These are phyloP conservation scores for Tinea pellionella DNA, from an alignment of 2,888 invertebrate species.

Conservation along the genomic window DNA sequence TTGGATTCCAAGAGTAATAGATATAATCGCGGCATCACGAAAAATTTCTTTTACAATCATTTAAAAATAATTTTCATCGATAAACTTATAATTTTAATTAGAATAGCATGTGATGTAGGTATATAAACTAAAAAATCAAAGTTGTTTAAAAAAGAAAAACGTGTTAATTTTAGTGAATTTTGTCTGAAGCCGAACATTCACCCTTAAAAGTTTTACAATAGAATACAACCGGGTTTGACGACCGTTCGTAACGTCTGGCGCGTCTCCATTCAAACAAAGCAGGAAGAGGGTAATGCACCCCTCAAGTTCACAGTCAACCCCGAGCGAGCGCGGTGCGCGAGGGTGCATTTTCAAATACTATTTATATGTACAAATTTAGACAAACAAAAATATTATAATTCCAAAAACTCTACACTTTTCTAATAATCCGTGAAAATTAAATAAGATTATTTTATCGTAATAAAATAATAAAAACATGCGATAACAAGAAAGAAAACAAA, in stretches of 20 bases:
- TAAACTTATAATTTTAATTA: background rate
- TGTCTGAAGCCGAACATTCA: too few relatives aligned
- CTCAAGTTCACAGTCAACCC: constrained; percentile 57
- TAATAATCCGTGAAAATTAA: background rate
- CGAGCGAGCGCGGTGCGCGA: constrained; percentile 24
- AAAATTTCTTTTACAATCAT: background rate
- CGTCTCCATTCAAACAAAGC: constrained; percentile 16
- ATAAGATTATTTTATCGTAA: background rate
- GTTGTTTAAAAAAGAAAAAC: too few relatives aligned
- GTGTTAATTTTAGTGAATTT: too few relatives aligned
- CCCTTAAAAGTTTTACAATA: too few relatives aligned
- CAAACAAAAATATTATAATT: background rate
- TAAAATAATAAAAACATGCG: background rate
- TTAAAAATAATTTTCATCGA: background rate
- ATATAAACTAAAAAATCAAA: too few relatives aligned
- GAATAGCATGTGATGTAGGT: background rate
- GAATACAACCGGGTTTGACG: background rate
- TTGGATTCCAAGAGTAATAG: constrained; percentile 8
- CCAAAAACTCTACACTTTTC: background rate
- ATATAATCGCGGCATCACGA: constrained; percentile 9
- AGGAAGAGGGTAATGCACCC: constrained; percentile 59
- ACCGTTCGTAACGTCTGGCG: constrained; percentile 15
- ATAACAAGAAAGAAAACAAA: background rate
- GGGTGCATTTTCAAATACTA: background rate
- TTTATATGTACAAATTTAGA: constrained; percentile 8